Base-by-base conservation (phyloP, 2,797 vertebrate species). In the Melopsittacus undulatus region DNA sequence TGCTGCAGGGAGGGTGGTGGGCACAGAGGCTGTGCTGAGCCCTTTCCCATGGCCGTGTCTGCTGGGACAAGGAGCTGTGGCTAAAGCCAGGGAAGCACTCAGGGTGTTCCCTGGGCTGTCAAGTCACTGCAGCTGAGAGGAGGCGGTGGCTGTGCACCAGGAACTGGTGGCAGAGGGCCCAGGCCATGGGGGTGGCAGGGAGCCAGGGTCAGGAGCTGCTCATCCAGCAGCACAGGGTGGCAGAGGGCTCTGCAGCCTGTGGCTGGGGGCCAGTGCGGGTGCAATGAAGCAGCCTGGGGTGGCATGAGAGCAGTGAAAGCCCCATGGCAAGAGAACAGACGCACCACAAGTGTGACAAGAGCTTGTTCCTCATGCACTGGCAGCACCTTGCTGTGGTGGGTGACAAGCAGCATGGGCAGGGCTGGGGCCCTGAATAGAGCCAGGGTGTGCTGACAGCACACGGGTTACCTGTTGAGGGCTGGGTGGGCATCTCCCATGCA, bases 21-120 rank as follows among this genome's bases (percentile, higher is more conserved):
- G 27, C 67, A 42, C 43, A 27, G 20, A 49, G 9, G 13, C 23
- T 54, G 57, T 63, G 43, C 51, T 0, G 2, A 69, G 24, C 19
- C 46, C 40, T 18, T 56, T 59, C 57, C n/a, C 1, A 0, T 4
- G 46, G 46, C 6, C 1, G 0, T 24, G 0, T 62, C 56, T 9
- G 20, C 54, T 23, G 36, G 23, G 14, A 61, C 16, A 40, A 92
- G 66, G 24, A 69, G 42, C n/a, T 77, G 2, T 3, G 14, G 22
- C 52, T 54, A 22, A 13, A 49, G 32, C 49, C 10, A 32, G 26
- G 27, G 22, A 34, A 56, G 30, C 2, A 6, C 45, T 67, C 6
- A 0, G 51, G 9, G 21, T 40, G 2, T 62, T 43, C 13, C 26
- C 42, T 73, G 63, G 34, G 36, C n/a, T 42, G 32, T 29, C 13